Percentiles rank a stretch among this genome's conserved stretches.
These are phyloP conservation scores for Python bivittatus DNA, from an alignment of 2,113 vertebrate species.

Conservation along the genomic window DNA sequence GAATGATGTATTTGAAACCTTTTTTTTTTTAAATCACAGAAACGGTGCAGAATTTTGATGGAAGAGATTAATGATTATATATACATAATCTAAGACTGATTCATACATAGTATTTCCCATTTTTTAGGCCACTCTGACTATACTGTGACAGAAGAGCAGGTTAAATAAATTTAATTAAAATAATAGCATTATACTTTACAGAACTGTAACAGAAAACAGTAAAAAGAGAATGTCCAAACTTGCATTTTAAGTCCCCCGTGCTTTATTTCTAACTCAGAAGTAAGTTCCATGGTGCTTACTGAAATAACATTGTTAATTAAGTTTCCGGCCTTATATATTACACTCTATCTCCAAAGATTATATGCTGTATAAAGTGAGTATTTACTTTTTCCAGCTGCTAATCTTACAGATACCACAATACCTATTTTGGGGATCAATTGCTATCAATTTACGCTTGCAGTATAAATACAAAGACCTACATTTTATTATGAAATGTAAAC, in stretches of 20 bases:
- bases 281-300: background rate
- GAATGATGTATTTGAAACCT: too few species aligned
- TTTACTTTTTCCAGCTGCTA: background rate
- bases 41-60: too few species aligned
- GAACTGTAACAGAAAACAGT: background rate
- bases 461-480: conserved; percentile 21
- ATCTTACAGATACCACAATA: background rate
- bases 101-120: background rate
- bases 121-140: background rate
- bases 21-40: too few species aligned
- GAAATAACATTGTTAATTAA: background rate
- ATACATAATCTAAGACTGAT: too few species aligned
- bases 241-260: background rate
- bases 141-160: background rate
- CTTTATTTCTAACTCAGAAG: background rate
- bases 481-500: conserved; percentile 29
- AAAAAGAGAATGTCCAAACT: background rate
- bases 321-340: background rate
- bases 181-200: background rate
- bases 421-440: background rate
- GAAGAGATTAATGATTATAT: too few species aligned
- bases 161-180: background rate
- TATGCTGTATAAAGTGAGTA: background rate
- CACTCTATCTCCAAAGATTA: background rate
- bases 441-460: background rate